A percentile compares a stretch with the other conserved stretches of the same genome.
Evolutionary conservation across 2,113 vertebrate species (phyloP).

Genomic region (Sus scrofa): T2T-Sscrofa CM000822.6:49742001-49742500

Average conservation of each 20-base stretch:
- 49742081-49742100: neutral
- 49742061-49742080: constrained; percentile 24
- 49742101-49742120: neutral
- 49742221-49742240: neutral
- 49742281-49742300: neutral
- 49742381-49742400: neutral
- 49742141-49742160: neutral
- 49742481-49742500: neutral
- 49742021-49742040: constrained; percentile 26
- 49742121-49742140: neutral
- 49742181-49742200: neutral
- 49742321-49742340: neutral
- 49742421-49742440: neutral
- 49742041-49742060: constrained; percentile 26
- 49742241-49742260: neutral
- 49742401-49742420: constrained; percentile 9
- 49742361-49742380: neutral
- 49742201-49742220: neutral
- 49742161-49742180: neutral
- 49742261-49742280: neutral
- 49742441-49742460: neutral
- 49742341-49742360: neutral
- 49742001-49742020: neutral
- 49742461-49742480: neutral
- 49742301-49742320: neutral